Percentiles rank a stretch among this genome's conserved stretches.
Conservation (phyloP, 1,140 invertebrate species). For the Stegodyphus dumicola region DNA sequence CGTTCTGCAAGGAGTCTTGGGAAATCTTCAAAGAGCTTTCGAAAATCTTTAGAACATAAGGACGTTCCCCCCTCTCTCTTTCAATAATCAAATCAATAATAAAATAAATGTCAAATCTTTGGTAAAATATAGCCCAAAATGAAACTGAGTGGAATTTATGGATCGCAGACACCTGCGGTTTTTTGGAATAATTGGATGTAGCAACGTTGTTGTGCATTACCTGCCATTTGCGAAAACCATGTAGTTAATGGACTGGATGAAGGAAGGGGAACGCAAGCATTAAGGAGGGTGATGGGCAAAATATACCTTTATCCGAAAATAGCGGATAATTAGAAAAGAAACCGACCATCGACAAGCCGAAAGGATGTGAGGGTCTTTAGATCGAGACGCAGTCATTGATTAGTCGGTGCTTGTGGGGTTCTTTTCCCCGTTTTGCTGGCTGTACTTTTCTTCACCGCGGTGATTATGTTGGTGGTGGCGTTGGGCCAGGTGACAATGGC, state of each 20-base stretch:
- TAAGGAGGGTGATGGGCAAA: background rate
- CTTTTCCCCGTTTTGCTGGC: background rate
- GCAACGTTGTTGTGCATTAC: background rate
- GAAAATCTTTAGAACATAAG: too few species aligned
- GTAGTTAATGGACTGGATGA: background rate
- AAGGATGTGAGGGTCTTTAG: background rate
- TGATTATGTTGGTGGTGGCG: slow-evolving; percentile 23
- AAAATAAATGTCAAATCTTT: too few species aligned
- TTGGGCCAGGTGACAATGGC: slow-evolving; percentile 40
- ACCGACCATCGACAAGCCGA: background rate
- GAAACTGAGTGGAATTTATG: too few species aligned
- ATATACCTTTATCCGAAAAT: background rate
- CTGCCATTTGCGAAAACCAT: slow-evolving; percentile 14
- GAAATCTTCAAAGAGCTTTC: too few species aligned
- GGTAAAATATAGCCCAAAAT: too few species aligned
- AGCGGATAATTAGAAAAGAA: slow-evolving; percentile 25
- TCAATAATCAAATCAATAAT: too few species aligned
- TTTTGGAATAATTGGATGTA: too few species aligned
- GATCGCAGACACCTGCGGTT: too few species aligned
- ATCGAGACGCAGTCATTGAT: slow-evolving; percentile 23
- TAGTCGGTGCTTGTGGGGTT: background rate
- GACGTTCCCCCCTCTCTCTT: too few species aligned
- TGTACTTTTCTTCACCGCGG: slow-evolving; percentile 18
- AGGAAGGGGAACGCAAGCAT: too few species aligned
- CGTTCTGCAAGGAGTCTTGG: too few species aligned